A percentile compares a stretch with the other conserved stretches of the same genome.
These are phyloP conservation scores for Heliconius himera DNA, from an alignment of 1,140 invertebrate genomes.

Conservation along the genomic window DNA sequence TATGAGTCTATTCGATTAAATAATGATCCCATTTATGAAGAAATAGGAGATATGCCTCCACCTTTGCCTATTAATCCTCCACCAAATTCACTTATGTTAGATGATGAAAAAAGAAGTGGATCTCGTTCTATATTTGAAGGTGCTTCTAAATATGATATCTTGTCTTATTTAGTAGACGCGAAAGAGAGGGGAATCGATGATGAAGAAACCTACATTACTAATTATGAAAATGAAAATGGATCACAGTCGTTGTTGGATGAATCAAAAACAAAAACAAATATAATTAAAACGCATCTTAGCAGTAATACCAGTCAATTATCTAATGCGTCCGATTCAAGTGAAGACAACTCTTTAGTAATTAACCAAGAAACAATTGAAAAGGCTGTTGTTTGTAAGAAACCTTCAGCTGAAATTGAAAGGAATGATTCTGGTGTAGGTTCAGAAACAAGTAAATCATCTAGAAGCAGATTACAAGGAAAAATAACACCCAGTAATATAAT, in stretches of 20 bases:
- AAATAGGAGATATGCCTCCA: slow-evolving; percentile 90
- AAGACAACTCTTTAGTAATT: slow-evolving; percentile 85
- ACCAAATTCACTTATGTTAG: slow-evolving; percentile 82
- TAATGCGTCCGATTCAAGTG: slow-evolving; percentile 86
- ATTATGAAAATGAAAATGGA: slow-evolving; percentile 81
- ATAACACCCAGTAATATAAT: slow-evolving; percentile 72
- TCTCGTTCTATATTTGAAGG: slow-evolving; percentile 90
- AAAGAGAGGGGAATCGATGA: slow-evolving; percentile 87
- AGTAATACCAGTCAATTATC: slow-evolving; percentile 83
- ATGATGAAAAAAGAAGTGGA: slow-evolving; percentile 85
- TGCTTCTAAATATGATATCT: slow-evolving; percentile 93
- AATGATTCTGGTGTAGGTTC: slow-evolving; percentile 97
- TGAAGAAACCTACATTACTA: slow-evolving; percentile 83
- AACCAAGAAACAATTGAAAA: slow-evolving; percentile 82
- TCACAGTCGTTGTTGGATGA: slow-evolving; percentile 81
- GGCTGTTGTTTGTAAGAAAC: slow-evolving; percentile 78
- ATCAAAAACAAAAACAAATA: slow-evolving; percentile 81
- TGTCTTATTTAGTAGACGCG: slow-evolving; percentile 93
- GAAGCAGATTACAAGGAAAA: slow-evolving; percentile 86
- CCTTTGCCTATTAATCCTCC: slow-evolving; percentile 89
- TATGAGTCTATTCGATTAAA: slow-evolving; percentile 89
- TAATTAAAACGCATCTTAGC: slow-evolving; percentile 81
- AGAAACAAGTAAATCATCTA: slow-evolving; percentile 93
- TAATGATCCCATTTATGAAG: slow-evolving; percentile 93
- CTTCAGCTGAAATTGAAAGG: slow-evolving; percentile 88